Base-by-base conservation (phyloP, 2,113 vertebrate species). In the Athene cunicularia region DNA sequence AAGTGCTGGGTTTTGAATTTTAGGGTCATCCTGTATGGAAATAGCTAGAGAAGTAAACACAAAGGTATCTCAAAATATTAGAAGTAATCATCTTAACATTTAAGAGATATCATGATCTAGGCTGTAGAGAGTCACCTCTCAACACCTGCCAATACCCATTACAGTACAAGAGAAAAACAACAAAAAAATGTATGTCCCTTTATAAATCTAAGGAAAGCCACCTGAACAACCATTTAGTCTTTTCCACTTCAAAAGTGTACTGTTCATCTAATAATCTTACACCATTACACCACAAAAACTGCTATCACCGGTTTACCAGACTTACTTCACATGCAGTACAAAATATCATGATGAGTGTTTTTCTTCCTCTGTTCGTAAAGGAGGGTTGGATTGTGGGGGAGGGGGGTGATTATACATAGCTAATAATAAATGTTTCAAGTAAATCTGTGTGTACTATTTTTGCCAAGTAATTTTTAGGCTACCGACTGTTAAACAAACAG, bases 351-450 rank as follows among this genome's bases (percentile, higher is more conserved):
- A 50, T 13, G n/a, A 41, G 28, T 66, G 16, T 2, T 74, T 27
- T 76, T 33, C 70, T 58, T 76, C 81, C 71, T 82, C 52, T 56
- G 15, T 77, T 47, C 37, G 47, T 26, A 67, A 92, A 77, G 1
- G 5, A 85, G 37, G 14, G 11, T 5, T 91, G 45, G 52, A 27
- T 45, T 32, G 8, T 27, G 14, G 3, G 5, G 9, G 45, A 19
- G 13, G 7, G 18, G 14, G 7, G 2, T 53, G 32, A 84, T 63
- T 63, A 63, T 22, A 50, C 43, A 84, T 6, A 74, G 35, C 56
- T 64, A 95, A 64, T 91, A 95, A 91, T 93, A 96, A 96, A 84
- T 6, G 6, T 52, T 68, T 74, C 68, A 77, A 88, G 63, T 83
- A 77, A 86, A 91, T 89, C 64, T 77, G 43, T 3, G 2, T 39